These are phyloP conservation scores for Eupsilia transversa DNA, from an alignment of 2,888 invertebrate species.

Conservation along the genomic window DNA sequence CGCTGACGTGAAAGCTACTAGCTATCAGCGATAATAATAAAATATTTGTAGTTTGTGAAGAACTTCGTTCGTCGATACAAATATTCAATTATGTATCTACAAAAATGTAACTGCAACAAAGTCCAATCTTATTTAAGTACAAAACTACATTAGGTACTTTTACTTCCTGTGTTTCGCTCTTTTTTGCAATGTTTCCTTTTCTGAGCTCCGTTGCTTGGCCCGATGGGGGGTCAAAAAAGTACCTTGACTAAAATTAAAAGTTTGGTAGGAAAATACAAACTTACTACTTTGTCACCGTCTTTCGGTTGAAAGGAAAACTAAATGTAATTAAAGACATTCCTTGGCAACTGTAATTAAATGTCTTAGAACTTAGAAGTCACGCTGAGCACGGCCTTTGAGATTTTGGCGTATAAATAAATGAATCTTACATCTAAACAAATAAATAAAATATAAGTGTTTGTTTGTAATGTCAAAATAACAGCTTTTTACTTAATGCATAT, in stretches of 20 bases:
- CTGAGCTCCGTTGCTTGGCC: background rate
- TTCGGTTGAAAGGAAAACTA: constrained; percentile 10
- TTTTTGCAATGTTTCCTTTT: background rate
- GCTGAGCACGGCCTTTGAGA: constrained; percentile 4
- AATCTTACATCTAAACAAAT: background rate
- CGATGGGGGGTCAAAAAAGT: background rate
- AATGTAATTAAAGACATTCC: constrained; percentile 24
- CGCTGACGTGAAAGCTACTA: too few relatives aligned
- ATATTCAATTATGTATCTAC: background rate
- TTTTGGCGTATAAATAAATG: background rate
- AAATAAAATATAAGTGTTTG: too few relatives aligned
- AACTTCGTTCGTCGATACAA: background rate
- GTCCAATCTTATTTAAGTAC: background rate
- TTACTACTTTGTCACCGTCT: constrained; percentile 7
- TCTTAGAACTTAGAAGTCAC: constrained; percentile 19
- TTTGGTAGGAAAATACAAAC: background rate
- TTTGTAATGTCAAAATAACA: too few relatives aligned
- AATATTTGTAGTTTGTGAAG: too few relatives aligned
- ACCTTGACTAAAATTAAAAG: constrained; percentile 1
- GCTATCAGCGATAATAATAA: too few relatives aligned
- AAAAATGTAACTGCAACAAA: background rate
- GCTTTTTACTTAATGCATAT: too few relatives aligned
- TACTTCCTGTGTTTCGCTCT: background rate
- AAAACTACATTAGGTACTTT: background rate
- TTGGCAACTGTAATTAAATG: constrained; percentile 13